These are phyloP conservation scores for Phalacrocorax pelagicus DNA, from an alignment of 2,113 vertebrate species.

Conservation along the genomic window DNA sequence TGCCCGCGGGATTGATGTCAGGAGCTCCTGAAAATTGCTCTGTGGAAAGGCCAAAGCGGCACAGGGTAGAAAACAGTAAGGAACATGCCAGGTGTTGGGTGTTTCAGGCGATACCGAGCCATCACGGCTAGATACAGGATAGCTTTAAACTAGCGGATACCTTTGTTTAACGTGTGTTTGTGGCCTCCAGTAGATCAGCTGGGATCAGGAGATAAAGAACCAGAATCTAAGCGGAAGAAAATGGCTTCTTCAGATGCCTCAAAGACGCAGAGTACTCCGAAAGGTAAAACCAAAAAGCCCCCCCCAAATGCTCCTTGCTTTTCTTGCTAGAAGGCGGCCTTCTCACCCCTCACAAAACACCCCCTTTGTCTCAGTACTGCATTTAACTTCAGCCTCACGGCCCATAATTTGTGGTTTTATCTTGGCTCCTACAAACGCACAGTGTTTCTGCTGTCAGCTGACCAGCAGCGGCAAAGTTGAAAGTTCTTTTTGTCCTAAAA, in stretches of 20 bases:
- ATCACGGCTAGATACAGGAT: fast-evolving
- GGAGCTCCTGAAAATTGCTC: background rate
- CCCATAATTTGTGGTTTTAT: background rate
- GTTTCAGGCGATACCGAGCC: background rate
- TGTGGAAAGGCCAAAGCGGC: background rate
- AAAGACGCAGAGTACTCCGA: background rate
- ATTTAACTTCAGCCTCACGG: fast-evolving
- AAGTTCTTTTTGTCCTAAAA: background rate
- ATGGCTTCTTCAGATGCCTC: background rate
- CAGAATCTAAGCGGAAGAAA: constrained; percentile 54
- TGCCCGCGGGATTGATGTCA: background rate
- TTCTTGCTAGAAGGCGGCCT: background rate
- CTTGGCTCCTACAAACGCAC: background rate
- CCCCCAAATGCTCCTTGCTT: fast-evolving
- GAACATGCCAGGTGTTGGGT: fast-evolving
- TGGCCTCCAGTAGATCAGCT: constrained; percentile 30
- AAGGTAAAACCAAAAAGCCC: background rate
- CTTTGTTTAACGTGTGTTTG: background rate
- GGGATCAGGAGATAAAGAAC: constrained; percentile 38
- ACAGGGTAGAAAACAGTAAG: no score
- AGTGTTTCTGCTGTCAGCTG: background rate
- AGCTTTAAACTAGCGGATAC: background rate
- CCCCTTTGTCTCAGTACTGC: background rate
- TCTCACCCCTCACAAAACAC: fast-evolving
- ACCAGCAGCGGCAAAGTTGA: background rate